Evolutionary conservation across 1,140 invertebrate species (phyloP).

Genomic region (Monomorium pharaonis): DNA sequence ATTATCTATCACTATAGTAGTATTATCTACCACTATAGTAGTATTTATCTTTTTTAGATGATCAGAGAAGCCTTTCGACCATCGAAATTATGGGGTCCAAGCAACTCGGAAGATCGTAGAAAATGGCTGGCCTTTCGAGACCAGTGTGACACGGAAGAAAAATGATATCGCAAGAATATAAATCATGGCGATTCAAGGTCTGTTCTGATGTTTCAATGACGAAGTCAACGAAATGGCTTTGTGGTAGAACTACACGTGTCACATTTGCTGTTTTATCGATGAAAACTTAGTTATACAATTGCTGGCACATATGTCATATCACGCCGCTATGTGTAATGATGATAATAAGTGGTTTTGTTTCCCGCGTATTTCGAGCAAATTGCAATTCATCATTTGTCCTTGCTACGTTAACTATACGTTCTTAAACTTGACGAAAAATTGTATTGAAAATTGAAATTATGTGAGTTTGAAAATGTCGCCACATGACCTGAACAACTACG

Average conservation of each 20-base stretch:
- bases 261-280: neutral
- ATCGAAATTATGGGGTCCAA: conserved; percentile 73
- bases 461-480: neutral
- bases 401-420: neutral
- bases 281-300: neutral
- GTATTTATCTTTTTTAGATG: conserved; percentile 66
- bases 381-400: neutral
- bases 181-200: neutral
- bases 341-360: neutral
- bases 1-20: conserved; percentile 5
- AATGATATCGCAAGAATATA: neutral
- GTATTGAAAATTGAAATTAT: neutral
- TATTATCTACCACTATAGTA: too few relatives aligned
- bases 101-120: conserved; percentile 61
- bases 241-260: neutral
- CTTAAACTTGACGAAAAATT: neutral
- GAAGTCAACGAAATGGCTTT: neutral
- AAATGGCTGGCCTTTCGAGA: conserved; percentile 72
- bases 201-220: neutral
- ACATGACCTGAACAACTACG: too few relatives aligned
- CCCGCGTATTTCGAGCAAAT: neutral
- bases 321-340: neutral
- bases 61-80: conserved; percentile 70
- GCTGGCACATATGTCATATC: neutral
- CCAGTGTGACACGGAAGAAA: neutral